Percentiles rank a stretch among this genome's conserved stretches.
These are phyloP conservation scores for Erpetoichthys calabaricus DNA, from an alignment of 2,797 vertebrate species.

Conservation along the genomic window DNA sequence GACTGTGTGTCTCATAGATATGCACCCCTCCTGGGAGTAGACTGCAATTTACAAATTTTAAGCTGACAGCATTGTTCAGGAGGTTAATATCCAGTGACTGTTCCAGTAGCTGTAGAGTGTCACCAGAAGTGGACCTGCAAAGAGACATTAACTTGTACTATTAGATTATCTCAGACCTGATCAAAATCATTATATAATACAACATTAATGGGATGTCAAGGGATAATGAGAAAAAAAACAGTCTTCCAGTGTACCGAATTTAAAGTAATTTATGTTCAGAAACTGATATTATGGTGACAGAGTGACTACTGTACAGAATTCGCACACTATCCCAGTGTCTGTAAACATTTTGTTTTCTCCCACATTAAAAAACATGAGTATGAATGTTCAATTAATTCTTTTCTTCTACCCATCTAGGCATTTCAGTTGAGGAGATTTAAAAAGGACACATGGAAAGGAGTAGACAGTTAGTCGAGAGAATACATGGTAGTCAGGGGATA, in stretches of 20 bases:
- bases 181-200: background rate
- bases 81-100: conserved; percentile 76
- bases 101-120: conserved; percentile 70
- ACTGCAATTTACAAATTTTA: conserved; percentile 60
- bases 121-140: conserved; percentile 65
- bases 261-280: background rate
- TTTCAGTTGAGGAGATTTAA: too few species aligned
- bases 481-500: too few species aligned
- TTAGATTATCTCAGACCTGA: background rate
- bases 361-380: too few species aligned
- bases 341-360: too few species aligned
- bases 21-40: conserved; percentile 68
- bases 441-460: too few species aligned
- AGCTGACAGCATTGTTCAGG: conserved; percentile 62
- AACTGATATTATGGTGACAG: too few species aligned
- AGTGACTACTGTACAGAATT: too few species aligned
- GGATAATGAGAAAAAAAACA: background rate
- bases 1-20: conserved; percentile 70
- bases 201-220: background rate
- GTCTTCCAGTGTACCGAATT: too few species aligned
- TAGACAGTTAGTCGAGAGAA: too few species aligned
- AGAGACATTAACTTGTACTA: background rate
- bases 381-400: too few species aligned
- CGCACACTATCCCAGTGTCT: too few species aligned
- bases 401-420: too few species aligned